Percentiles rank a stretch among this genome's conserved stretches.
Evolutionary conservation across 2,888 invertebrate genomes (phyloP).

Genomic region (Bursaphelenchus okinawaensis): DNA sequence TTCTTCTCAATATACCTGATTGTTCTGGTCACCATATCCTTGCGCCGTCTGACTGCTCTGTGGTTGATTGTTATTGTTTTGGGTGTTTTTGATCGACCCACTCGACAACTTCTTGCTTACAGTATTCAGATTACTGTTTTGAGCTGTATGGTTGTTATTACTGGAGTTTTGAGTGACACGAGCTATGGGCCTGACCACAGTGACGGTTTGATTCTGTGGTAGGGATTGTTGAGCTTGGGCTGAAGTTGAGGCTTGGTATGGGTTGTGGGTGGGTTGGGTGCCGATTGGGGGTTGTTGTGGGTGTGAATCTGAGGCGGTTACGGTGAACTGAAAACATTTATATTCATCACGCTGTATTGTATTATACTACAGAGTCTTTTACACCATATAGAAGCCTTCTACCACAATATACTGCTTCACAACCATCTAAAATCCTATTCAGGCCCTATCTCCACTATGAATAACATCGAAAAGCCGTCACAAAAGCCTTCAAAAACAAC

Average conservation of each 20-base stretch:
- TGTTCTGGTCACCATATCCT: background rate
- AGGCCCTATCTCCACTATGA: too few species aligned
- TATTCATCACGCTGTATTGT: too few species aligned
- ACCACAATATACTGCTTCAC: too few species aligned
- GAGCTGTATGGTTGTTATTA: background rate
- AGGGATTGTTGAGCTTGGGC: background rate
- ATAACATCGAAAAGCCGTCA: too few species aligned
- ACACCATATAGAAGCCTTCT: too few species aligned
- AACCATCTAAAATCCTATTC: too few species aligned
- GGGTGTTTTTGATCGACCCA: constrained; percentile 4
- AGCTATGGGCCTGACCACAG: background rate
- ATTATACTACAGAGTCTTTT: too few species aligned
- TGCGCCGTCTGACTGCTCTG: background rate
- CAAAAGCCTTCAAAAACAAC: too few species aligned
- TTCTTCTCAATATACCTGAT: background rate
- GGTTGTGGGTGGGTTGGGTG: background rate
- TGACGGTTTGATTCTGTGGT: background rate
- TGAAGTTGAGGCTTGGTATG: background rate
- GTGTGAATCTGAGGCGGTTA: background rate
- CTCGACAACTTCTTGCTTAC: constrained; percentile 8
- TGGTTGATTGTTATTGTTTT: constrained; percentile 12
- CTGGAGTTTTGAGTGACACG: background rate
- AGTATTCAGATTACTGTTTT: constrained; percentile 3
- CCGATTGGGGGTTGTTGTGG: background rate
- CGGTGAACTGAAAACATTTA: background rate